Percentiles rank a stretch among this genome's conserved stretches.
Evolutionary conservation across 2,888 invertebrate genomes (phyloP).

Genomic region (Muschampia plurimacula): DNA sequence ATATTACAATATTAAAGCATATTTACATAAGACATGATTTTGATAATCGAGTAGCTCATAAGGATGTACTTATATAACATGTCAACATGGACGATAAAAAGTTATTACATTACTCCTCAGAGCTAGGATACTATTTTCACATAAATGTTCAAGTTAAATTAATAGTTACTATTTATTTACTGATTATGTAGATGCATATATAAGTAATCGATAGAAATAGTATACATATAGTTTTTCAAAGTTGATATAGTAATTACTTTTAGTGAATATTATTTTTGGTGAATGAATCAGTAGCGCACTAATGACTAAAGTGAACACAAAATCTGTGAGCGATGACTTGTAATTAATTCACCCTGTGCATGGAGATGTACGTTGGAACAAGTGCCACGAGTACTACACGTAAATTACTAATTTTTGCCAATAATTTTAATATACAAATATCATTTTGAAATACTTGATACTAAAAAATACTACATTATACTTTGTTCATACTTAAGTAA

Average conservation of each 20-base stretch:
- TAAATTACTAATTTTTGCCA: neutral
- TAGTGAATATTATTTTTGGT: no score
- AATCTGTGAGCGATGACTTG: neutral
- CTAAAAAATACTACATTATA: no score
- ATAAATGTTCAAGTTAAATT: neutral
- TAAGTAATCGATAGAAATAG: no score
- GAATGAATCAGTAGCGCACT: no score
- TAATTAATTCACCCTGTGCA: neutral
- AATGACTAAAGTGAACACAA: no score
- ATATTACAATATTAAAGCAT: conserved; percentile 11
- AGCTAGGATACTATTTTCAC: no score
- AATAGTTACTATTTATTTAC: neutral
- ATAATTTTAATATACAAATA: neutral
- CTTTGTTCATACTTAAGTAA: no score
- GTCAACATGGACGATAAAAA: no score
- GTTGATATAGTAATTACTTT: no score
- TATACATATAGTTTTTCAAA: no score
- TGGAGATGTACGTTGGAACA: neutral
- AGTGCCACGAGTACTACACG: neutral
- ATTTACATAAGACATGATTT: conserved; percentile 40
- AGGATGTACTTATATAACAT: neutral
- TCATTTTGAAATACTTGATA: no score
- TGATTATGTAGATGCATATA: neutral
- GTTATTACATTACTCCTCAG: no score
- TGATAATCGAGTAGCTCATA: conserved; percentile 5